Evolutionary conservation across 1,140 invertebrate genomes (phyloP).

Genomic region (Tribolium madens): DNA sequence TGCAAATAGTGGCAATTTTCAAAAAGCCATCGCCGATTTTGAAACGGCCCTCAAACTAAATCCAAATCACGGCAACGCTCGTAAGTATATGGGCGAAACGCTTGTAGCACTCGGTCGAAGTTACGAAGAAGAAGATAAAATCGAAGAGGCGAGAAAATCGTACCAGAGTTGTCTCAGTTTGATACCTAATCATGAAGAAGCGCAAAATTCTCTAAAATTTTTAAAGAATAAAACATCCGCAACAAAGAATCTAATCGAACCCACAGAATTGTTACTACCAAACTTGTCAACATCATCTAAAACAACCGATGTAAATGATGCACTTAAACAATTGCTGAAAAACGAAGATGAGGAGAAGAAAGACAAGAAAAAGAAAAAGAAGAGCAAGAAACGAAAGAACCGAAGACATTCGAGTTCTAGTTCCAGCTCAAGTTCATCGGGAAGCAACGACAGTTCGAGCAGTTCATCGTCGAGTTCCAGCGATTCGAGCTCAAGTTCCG

Average conservation of each 20-base stretch:
- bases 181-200: conserved; percentile 86
- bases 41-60: conserved; percentile 90
- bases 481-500: conserved; percentile 72
- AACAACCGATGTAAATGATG: conserved; percentile 73
- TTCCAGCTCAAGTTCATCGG: conserved; percentile 74
- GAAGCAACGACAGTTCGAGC: conserved; percentile 68
- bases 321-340: conserved; percentile 73
- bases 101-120: conserved; percentile 86
- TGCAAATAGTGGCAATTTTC: conserved; percentile 93
- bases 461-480: conserved; percentile 71
- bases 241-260: conserved; percentile 71
- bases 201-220: conserved; percentile 83
- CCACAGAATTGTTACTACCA: conserved; percentile 71
- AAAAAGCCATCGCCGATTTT: conserved; percentile 95
- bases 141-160: conserved; percentile 85
- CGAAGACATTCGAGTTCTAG: conserved; percentile 71
- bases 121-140: conserved; percentile 86
- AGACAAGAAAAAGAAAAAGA: conserved; percentile 79
- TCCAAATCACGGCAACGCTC: conserved; percentile 91
- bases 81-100: conserved; percentile 94
- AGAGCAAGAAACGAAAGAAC: conserved; percentile 78
- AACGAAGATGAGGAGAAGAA: conserved; percentile 73
- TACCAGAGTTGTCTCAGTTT: conserved; percentile 86
- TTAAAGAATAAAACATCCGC: conserved; percentile 75
- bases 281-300: conserved; percentile 62